Evolutionary conservation across 2,797 vertebrate species (phyloP).

Genomic region (Silurus aristotelis): DNA sequence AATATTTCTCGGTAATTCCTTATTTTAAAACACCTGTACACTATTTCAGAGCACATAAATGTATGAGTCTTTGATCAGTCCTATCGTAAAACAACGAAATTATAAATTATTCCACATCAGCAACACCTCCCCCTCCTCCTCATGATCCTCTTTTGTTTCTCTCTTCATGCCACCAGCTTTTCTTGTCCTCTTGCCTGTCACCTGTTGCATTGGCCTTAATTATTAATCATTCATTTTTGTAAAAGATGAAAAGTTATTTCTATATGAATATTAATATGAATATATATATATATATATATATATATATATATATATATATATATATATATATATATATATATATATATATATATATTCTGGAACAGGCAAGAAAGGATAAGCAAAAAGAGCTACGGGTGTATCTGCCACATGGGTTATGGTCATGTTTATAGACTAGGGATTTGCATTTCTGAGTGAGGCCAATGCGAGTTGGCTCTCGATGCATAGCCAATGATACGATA

Average conservation of each 20-base stretch:
- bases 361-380: constrained; percentile 58
- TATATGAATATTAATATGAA: constrained; percentile 52
- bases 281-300: too few relatives aligned
- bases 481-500: too few relatives aligned
- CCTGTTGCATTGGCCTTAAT: constrained; percentile 84
- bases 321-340: too few relatives aligned
- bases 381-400: constrained; percentile 43
- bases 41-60: constrained; percentile 25
- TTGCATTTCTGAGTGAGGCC: too few relatives aligned
- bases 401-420: constrained; percentile 51
- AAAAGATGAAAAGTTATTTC: constrained; percentile 59
- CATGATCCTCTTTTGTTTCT: constrained; percentile 62
- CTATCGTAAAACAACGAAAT: constrained; percentile 20
- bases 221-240: constrained; percentile 79
- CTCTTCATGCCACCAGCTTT: constrained; percentile 50
- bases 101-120: constrained; percentile 52
- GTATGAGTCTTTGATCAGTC: constrained; percentile 34
- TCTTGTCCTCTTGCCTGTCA: constrained; percentile 66
- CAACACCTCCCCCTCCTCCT: constrained; percentile 47
- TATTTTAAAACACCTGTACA: constrained; percentile 1
- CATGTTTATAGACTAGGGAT: neutral
- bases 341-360: constrained; percentile 56
- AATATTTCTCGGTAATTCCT: constrained; percentile 11
- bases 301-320: too few relatives aligned
- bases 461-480: too few relatives aligned